phyloP scores from a whole-genome alignment of 2,113 vertebrate species.

The Cinclus mexicanus region DNA sequence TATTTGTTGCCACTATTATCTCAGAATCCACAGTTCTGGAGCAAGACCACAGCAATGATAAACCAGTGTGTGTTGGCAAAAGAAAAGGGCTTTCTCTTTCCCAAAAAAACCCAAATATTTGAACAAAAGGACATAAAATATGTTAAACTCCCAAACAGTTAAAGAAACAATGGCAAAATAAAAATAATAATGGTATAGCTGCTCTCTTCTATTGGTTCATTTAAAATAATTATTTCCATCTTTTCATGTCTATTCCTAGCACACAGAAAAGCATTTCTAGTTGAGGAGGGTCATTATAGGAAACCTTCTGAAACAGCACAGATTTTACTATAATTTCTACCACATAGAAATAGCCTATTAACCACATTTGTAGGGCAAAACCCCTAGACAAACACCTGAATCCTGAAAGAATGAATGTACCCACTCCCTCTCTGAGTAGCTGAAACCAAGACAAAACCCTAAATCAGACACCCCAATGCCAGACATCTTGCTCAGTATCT shows the following conservation, averaged over 20 bases:
- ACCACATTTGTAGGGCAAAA: not conserved
- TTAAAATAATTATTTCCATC: not conserved
- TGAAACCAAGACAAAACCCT: not conserved
- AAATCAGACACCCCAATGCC: not conserved
- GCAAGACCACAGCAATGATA: not conserved
- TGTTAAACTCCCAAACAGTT: rapidly evolving
- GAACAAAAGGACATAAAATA: not conserved
- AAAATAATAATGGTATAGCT: not conserved
- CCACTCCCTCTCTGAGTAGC: not conserved
- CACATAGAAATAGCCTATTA: not conserved
- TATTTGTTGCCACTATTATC: not conserved
- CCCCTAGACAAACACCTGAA: not conserved
- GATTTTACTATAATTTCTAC: not conserved
- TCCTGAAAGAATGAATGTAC: not conserved
- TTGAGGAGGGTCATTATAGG: not conserved
- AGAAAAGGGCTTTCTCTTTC: not conserved
- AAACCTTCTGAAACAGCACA: not conserved
- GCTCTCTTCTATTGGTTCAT: not conserved
- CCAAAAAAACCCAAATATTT: not conserved
- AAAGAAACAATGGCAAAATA: not conserved
- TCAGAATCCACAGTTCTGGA: not conserved
- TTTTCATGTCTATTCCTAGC: not conserved
- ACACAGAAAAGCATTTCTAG: not conserved
- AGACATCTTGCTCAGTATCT: not conserved
- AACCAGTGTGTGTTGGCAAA: not conserved